Evolutionary conservation across 2,113 vertebrate species (phyloP).

Genomic region (Chloropsis hardwickii): DNA sequence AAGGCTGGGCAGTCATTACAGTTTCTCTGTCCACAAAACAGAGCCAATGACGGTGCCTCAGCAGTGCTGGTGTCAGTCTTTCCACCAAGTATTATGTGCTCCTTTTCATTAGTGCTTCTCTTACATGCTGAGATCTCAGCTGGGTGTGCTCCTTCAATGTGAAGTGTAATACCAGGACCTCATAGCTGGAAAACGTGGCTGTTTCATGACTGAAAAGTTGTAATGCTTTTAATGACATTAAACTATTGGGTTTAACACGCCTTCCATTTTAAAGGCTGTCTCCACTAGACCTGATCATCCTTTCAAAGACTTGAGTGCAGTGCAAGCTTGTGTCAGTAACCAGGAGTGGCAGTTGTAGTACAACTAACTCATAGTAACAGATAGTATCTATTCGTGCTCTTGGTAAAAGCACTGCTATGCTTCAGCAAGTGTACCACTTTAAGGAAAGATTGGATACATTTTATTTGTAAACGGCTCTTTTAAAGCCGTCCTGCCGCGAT

Average conservation of each 20-base stretch:
- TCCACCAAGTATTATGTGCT: background rate
- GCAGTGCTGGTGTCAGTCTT: background rate
- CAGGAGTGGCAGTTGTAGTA: background rate
- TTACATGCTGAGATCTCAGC: background rate
- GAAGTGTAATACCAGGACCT: background rate
- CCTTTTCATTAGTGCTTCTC: background rate
- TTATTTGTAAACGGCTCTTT: background rate
- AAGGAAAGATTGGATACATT: background rate
- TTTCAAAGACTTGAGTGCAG: background rate
- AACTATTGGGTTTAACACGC: background rate
- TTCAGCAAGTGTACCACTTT: background rate
- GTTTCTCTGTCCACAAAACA: background rate
- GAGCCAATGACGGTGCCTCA: background rate
- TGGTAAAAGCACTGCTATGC: background rate
- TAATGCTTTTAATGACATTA: background rate
- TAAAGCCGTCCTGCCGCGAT: background rate
- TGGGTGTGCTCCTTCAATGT: background rate
- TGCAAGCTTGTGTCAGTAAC: background rate
- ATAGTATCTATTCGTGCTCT: background rate
- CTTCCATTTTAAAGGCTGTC: background rate
- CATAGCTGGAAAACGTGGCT: rapidly evolving
- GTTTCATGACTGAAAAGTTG: background rate
- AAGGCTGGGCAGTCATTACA: background rate
- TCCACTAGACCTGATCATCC: background rate
- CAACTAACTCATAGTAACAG: background rate